Base-by-base conservation (phyloP, 2,888 invertebrate genomes). In the Phortica okadai region DNA sequence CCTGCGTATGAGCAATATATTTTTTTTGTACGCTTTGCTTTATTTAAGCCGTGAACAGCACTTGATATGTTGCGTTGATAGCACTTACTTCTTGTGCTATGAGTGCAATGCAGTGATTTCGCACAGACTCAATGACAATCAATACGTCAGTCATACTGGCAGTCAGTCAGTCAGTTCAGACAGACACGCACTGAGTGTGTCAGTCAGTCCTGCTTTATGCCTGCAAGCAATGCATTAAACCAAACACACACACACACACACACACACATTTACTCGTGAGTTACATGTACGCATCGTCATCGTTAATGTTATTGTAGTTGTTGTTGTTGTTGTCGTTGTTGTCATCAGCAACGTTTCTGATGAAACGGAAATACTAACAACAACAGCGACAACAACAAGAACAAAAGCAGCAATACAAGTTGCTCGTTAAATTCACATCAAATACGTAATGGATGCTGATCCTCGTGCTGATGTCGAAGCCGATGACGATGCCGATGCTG, bases 341-440 rank as follows among this genome's bases (percentile, higher is more conserved):
- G 50, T 50, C 50, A 50, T 50, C 50, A 50, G 33, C 33, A 33
- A 33, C 33, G 33, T 50, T 50, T 2, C 59, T 25, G 25, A 2
- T 66, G n/a, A 14, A 66, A 42, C 21, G 6, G 42, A 11, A 66
- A 66, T 41, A 66, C 11, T 5, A 4, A 66, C 14, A 41, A 21
- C 10, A 42, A 8, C 58, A n/a, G 6, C 6, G 8, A 58, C 58
- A 58, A 58, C 58, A n/a, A n/a, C n/a, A n/a, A n/a, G n/a, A 58
- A 11, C 58, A 58, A 5, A 1, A 58, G 16, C 58, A 16, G 50
- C 14, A 14, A 50, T 50, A 21, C 6, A 21, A 62, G 1, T 25
- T 62, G 59, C 59, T 62, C 25, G 59, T 62, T 62, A 62, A 62
- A 62, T 62, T 62, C 59, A 25, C 8, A 62, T 62, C 59, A 62